phyloP scores from a whole-genome alignment of 1,140 invertebrate genomes.

The Amyelois transitella region DNA sequence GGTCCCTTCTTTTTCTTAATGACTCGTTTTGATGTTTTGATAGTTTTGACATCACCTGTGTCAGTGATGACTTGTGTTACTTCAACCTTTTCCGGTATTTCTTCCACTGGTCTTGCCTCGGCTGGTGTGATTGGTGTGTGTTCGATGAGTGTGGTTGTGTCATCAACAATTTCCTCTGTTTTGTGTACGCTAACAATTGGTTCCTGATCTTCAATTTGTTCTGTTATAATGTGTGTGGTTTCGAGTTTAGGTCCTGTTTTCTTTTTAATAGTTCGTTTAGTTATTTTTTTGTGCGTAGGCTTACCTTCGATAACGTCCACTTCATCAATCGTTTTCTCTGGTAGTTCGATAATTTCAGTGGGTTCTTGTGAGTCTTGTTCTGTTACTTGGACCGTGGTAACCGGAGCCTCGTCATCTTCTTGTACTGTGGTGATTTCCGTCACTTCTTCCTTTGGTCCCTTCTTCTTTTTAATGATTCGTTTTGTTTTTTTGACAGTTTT shows the following conservation, averaged over 20 bases:
- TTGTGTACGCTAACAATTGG: constrained; percentile 20
- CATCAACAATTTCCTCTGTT: constrained; percentile 31
- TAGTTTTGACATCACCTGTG: constrained; percentile 14
- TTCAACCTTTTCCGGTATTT: constrained; percentile 20
- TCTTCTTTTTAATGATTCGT: constrained; percentile 50
- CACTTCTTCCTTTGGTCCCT: constrained; percentile 56
- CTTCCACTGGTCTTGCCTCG: constrained; percentile 14
- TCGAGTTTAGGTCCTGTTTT: constrained; percentile 30
- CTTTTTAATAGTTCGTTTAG: constrained; percentile 43
- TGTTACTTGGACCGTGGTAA: constrained; percentile 36
- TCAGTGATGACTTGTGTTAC: constrained; percentile 20
- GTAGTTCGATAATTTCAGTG: constrained; percentile 25
- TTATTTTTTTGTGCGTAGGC: constrained; percentile 16
- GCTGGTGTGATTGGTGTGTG: constrained; percentile 9
- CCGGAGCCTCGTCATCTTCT: constrained; percentile 60
- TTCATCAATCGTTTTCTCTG: constrained; percentile 12
- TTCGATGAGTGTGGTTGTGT: no score
- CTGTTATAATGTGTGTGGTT: constrained; percentile 41
- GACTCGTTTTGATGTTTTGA: constrained; percentile 12
- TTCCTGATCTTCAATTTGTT: constrained; percentile 35
- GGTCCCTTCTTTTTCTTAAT: constrained; percentile 22
- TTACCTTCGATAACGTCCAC: constrained; percentile 14
- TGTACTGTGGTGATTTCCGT: constrained; percentile 69
- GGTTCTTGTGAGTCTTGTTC: constrained; percentile 9
- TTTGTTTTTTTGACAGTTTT: constrained; percentile 52